Evolutionary conservation across 2,797 vertebrate species (phyloP), one percentile per base, ranked within the genome.

Genomic region (Hozukius guyotensis): DNA sequence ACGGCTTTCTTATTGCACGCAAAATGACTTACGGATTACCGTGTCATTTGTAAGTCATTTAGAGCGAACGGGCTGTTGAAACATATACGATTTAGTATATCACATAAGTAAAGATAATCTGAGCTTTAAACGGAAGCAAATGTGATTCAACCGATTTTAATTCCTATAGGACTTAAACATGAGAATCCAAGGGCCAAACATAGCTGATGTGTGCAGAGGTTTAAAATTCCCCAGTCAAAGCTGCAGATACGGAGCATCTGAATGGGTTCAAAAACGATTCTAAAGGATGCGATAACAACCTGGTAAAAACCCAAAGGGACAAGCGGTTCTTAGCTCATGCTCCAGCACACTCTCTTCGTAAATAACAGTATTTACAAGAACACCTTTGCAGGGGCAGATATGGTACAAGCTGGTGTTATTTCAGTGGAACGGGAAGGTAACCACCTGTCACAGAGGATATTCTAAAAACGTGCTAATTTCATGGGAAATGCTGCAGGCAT

Each of bases 221-320:
- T 73, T 55, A 27, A 55, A 67, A 66, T 55, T 13, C 7, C 75
- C 11, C 8, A 11, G 20, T 64, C 62, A 14, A 25, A 62, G 29
- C 57, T 59, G 34, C 25, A 81, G 42, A 63, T 56, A 32, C 6
- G 18, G 52, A 75, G 24, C 24, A 68, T 24, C 49, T 60, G 67
- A 69, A 80, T 72, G 34, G 25, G 20, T 77, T 70, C 69, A 79
- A 71, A 53, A 72, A 66, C 27, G 12, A 63, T 72, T 59, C 10
- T 34, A 32, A 83, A 80, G 14, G 29, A 65, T 36, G 29, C 29
- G 71, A 87, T 81, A 82, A 76, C 53, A 87, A 31, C 13, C 34
- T 31, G 27, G 59, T 66, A 57, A 82, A 63, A 75, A 72, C 61
- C 18, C 9, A 63, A 25, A 57, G 60, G 78, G 72, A 78, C 65